Conservation (phyloP, 1,140 invertebrate species). For the Megalonaias nervosa region DNA sequence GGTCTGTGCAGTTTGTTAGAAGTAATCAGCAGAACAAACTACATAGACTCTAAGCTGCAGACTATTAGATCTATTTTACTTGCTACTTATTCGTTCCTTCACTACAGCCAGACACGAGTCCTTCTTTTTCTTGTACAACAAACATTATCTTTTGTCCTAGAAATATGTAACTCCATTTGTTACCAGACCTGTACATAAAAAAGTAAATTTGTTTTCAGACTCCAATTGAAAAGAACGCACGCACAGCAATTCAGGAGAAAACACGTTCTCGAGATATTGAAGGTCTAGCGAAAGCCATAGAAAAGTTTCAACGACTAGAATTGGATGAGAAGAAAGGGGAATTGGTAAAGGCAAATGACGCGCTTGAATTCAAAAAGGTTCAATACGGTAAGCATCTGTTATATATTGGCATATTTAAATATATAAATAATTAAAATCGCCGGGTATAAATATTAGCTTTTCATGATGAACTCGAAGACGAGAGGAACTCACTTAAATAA, state of each 20-base stretch:
- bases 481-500: background rate
- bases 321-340: conserved; percentile 50
- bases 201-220: conserved; percentile 18
- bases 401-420: background rate
- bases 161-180: too few species aligned
- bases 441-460: background rate
- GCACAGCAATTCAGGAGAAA: conserved; percentile 23
- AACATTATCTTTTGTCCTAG: too few species aligned
- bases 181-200: too few species aligned
- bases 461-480: background rate
- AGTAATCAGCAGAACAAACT: too few species aligned
- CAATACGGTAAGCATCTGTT: conserved; percentile 7
- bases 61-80: too few species aligned
- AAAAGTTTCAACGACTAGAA: conserved; percentile 40
- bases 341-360: conserved; percentile 39
- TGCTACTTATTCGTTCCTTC: too few species aligned
- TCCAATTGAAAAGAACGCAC: conserved; percentile 32
- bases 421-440: background rate
- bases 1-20: too few species aligned
- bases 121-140: too few species aligned
- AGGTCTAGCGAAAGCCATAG: conserved; percentile 38
- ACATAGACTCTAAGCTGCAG: too few species aligned
- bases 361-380: conserved; percentile 33
- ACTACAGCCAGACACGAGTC: too few species aligned
- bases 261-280: conserved; percentile 34